Percentiles rank a stretch among this genome's conserved stretches.
These are phyloP conservation scores for Synanthedon myopaeformis DNA, from an alignment of 2,888 invertebrate species.

Conservation along the genomic window DNA sequence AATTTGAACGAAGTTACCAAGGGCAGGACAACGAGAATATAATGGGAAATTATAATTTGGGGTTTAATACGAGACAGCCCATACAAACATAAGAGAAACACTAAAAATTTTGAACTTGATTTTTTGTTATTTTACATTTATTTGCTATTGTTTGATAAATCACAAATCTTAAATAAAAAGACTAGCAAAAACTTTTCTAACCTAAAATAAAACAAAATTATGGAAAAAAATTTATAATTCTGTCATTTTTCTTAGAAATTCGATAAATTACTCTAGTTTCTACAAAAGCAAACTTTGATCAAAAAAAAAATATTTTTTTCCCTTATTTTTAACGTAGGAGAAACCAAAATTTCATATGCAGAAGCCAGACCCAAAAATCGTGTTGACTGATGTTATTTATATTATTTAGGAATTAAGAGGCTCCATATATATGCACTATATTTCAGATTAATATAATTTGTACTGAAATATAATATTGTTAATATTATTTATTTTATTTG, in stretches of 20 bases:
- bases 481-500: no score
- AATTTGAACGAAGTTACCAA: slow-evolving; percentile 6
- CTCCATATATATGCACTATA: no score
- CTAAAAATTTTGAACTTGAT: background rate
- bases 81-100: no score
- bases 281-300: background rate
- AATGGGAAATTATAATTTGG: background rate
- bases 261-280: background rate
- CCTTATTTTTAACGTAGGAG: background rate
- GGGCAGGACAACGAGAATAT: background rate
- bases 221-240: background rate
- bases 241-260: no score
- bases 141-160: background rate
- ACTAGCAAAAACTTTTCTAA: no score
- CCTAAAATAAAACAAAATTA: no score
- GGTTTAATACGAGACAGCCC: background rate
- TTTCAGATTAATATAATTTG: no score
- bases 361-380: background rate
- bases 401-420: no score
- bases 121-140: background rate
- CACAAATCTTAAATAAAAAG: background rate
- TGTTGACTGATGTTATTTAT: background rate
- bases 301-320: background rate
- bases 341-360: background rate
- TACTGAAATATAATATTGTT: no score